Evolutionary conservation across 2,113 vertebrate species (phyloP).

Genomic region (Gopherus flavomarginatus): DNA sequence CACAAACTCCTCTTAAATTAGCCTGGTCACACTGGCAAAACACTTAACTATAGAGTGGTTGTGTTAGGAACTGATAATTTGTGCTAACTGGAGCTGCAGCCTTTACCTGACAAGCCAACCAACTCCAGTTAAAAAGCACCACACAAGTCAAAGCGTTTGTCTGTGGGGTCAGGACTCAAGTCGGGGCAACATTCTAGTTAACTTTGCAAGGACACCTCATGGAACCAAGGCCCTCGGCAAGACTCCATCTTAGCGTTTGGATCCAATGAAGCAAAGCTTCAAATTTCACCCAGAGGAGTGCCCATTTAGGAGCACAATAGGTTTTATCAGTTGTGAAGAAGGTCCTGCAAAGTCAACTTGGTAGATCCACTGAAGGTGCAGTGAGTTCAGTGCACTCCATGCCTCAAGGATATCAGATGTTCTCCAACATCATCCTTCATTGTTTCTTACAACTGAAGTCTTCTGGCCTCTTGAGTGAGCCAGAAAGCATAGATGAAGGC

Average conservation of each 20-base stretch:
- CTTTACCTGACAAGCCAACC: not conserved
- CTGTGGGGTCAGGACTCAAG: too few relatives aligned
- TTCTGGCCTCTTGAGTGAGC: too few relatives aligned
- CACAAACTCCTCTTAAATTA: not conserved
- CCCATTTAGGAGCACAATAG: not conserved
- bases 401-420: not conserved
- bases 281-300: rapidly evolving
- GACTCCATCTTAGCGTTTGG: not conserved
- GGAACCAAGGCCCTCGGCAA: not conserved
- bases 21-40: not conserved
- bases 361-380: not conserved
- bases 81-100: not conserved
- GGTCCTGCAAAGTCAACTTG: not conserved
- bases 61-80: not conserved
- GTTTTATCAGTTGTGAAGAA: not conserved
- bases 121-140: too few relatives aligned
- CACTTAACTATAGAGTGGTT: not conserved
- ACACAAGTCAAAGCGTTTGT: too few relatives aligned
- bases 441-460: too few relatives aligned
- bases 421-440: too few relatives aligned
- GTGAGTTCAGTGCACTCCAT: not conserved
- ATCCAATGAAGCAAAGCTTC: not conserved
- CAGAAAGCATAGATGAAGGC: too few relatives aligned
- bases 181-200: too few relatives aligned
- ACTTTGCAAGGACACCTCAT: not conserved